Evolutionary conservation across 2,797 vertebrate genomes (phyloP), one percentile per base, ranked within the genome.

Genomic region (Phataginus tetradactyla): DNA sequence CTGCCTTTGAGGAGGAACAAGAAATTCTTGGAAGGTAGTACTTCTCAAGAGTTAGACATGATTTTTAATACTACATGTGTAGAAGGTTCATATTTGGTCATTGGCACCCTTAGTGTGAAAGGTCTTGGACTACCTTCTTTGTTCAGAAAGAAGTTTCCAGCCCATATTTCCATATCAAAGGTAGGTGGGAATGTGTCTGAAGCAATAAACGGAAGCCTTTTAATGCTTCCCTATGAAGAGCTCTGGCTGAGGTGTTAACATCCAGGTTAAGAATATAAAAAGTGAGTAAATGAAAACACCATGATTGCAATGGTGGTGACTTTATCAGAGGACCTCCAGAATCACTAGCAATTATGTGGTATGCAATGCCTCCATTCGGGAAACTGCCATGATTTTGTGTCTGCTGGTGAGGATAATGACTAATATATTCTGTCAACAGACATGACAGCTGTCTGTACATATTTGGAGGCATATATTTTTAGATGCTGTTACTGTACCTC

Each of bases 401-500:
- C 97, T 97, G 95, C 98, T 98, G 98, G 98, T 98, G 98, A 98
- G 98, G 97, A 98, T 98, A 98, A 98, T 98, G 97, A 98, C 97
- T 98, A 98, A 98, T 98, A 97, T 97, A 98, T 98, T 98, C 98
- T 98, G 97, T 97, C 94, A 98, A 69, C 39, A 98, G 98, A 97
- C 3, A 21, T 98, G 98, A 98, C 98, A 98, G 98, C 98, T 98
- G 98, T 98, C 98, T 98, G 98, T 98, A 98, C 96, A 93, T 97
- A 98, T 98, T 98, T 97, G 98, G 98, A 97, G 92, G 96, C 94
- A 90, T 96, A 88, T 98, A 98, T 98, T 98, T 98, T 99, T 98
- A 98, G 98, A 98, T 90, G 96, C 93, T n/a, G 85, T 98, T 98
- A 97, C 96, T 97, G 95, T 97, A 98, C 94, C 96, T 98, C 96